Evolutionary conservation across 1,140 invertebrate species (phyloP), one percentile per base, ranked within the genome.

Genomic region (Drosophila watanabei): DNA sequence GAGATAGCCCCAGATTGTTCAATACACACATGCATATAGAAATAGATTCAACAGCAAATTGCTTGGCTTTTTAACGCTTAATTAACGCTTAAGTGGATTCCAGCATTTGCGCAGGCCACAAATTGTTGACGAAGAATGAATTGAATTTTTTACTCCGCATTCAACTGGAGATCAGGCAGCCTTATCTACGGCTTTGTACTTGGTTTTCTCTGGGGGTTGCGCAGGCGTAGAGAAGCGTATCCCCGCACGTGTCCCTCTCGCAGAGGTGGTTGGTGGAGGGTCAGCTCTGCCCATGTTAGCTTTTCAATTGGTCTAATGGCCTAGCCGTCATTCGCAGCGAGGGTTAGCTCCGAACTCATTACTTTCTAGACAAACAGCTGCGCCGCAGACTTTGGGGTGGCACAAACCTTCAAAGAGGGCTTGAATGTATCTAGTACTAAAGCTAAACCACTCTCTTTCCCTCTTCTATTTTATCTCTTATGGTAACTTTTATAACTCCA

Each of bases 291-390:
- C 39, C 18, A 48, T 78, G 68, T 75, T 84, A 89, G 80, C 85
- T 84, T 88, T 84, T 64, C 41, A 84, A 84, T 89, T 84, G 84
- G 77, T 58, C 72, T 84, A 89, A 84, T 79, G 68, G 68, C 77
- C 77, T 75, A 20, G 20, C 49, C 37, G 49, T 71, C 49, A 32
- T 33, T 56, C 33, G 5, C 24, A 35, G 30, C 45, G 33, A 52
- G 62, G 64, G 79, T 59, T 69, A 58, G 30, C 56, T 20, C 39
- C 28, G 46, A 48, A 45, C 51, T 73, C 35, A 41, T 46, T 63
- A 71, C 75, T 63, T 82, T 52, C 20, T 6, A 33, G 37, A 4
- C 11, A 10, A 45, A 62, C 82, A 80, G 65, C 80, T 83, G 80
- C 64, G 46, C 32, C 46, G 1, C 28, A 16, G 16, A 46, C 57